phyloP scores from a whole-genome alignment of 2,888 invertebrate genomes.

The Macropis europaea region DNA sequence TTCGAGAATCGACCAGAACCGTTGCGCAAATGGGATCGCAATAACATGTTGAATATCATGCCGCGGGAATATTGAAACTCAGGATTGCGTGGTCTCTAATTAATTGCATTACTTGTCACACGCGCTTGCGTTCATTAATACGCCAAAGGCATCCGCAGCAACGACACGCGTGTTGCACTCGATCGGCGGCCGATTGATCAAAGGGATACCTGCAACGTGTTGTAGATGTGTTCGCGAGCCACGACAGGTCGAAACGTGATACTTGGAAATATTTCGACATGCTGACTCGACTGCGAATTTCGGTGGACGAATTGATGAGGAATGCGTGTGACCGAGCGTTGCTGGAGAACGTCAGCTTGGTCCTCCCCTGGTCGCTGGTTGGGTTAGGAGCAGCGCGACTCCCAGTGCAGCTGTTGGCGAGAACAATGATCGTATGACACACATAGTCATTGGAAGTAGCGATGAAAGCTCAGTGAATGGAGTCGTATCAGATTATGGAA shows the following conservation, averaged over 20 bases:
- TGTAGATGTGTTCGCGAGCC: slow-evolving; percentile 29
- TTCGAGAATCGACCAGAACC: not conserved
- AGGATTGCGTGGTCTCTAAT: slow-evolving; percentile 40
- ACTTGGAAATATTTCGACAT: slow-evolving; percentile 18
- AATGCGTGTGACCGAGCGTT: not conserved
- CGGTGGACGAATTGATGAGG: no score
- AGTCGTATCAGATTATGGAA: no score
- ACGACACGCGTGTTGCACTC: slow-evolving; percentile 21
- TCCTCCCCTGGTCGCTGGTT: no score
- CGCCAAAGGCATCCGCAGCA: slow-evolving; percentile 50
- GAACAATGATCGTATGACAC: no score
- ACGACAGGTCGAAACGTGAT: slow-evolving; percentile 30
- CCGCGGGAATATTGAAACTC: slow-evolving; percentile 10
- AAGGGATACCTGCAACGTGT: slow-evolving; percentile 44
- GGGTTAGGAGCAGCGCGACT: no score
- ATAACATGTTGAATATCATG: not conserved
- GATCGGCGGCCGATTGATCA: slow-evolving; percentile 57
- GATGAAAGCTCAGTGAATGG: no score
- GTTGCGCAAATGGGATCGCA: not conserved
- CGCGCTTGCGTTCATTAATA: slow-evolving; percentile 48
- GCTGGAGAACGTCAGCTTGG: not conserved
- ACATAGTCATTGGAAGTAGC: no score
- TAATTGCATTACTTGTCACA: slow-evolving; percentile 57
- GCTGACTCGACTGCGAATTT: not conserved
- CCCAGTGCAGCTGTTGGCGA: no score